Evolutionary conservation across 2,797 vertebrate species (phyloP).

Genomic region (Sebastes minor): DNA sequence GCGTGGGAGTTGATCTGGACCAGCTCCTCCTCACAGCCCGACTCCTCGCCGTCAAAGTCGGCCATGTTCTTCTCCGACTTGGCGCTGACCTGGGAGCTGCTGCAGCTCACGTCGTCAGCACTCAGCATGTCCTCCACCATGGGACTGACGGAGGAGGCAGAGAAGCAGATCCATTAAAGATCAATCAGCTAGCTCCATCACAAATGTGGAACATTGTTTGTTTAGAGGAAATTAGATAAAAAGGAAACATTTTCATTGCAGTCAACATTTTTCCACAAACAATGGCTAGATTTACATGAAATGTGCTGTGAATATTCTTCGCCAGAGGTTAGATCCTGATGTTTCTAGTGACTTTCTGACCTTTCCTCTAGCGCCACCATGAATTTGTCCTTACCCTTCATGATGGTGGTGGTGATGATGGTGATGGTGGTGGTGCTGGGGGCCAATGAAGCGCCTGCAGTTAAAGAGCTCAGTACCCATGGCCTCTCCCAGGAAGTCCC

Average conservation of each 20-base stretch:
- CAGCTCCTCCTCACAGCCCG: slow-evolving; percentile 97
- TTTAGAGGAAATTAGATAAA: not conserved
- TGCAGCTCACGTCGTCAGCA: slow-evolving; percentile 97
- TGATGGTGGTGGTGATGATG: slow-evolving; percentile 90
- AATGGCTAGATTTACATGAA: not conserved
- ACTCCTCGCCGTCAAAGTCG: slow-evolving; percentile 98
- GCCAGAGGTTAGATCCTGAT: not conserved
- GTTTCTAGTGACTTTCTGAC: not conserved
- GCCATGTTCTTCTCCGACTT: slow-evolving; percentile 99
- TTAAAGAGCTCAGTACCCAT: slow-evolving; percentile 96
- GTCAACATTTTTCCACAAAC: not conserved
- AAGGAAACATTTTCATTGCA: not conserved
- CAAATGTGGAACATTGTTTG: not conserved
- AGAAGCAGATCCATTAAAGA: not conserved
- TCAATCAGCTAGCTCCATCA: not conserved
- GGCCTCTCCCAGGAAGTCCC: slow-evolving; percentile 93
- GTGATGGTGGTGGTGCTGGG: slow-evolving; percentile 94
- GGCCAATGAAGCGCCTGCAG: slow-evolving; percentile 94
- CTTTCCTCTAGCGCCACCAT: no score
- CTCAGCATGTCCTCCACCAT: slow-evolving; percentile 99
- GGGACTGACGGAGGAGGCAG: slow-evolving; percentile 77
- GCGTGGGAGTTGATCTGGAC: slow-evolving; percentile 98
- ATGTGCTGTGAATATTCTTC: not conserved
- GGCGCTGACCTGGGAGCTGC: slow-evolving; percentile 98
- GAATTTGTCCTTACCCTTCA: slow-evolving; percentile 85